Base-by-base conservation (phyloP, 2,888 invertebrate genomes). In the Dioctria rufipes region DNA sequence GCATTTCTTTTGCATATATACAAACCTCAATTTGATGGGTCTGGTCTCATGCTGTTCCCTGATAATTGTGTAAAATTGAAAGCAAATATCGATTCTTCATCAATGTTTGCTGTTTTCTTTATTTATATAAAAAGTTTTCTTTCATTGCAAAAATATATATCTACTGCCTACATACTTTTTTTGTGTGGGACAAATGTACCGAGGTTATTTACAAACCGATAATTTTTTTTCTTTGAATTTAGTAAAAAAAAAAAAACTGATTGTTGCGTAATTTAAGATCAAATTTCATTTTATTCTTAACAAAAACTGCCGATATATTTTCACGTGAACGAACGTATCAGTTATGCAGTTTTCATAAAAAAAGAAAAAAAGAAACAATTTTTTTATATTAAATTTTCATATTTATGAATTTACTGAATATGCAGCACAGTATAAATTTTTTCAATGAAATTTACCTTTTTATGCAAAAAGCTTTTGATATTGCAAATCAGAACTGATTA, bases 1-100 rank as follows among this genome's bases (percentile, higher is more conserved):
- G 25, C 51, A 54, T 54, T 69, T 49, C 69, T 69, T 51, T 25
- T 25, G 25, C 25, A 25, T 25, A 25, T 69, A 69, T 51, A 51
- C 69, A 69, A 51, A 39, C 69, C 25, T 25, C 25, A 3, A 39
- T n/a, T 54, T 69, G 69, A 54, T 65, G 25, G 25, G 42, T 69
- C 54, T 69, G 39, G 51, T 69, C 49, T 51, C 51, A 69, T 49
- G 37, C 43, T 69, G 69, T n/a, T 69, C 25, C 13, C 37, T 51
- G 37, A 5, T 69, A 69, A 69, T 69, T 69, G 69, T 69, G 69
- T 37, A 39, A 69, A 69, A 51, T 69, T 49, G 69, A 25, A 69
- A 39, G 51, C 51, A 49, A 69, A 69, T n/a, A 69, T 37, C 25
- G 61, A 4, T 25, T 61, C 37, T 6, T 5, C 5, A 49, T 37